Evolutionary conservation across 64 coral and sea anemone genomes (phyloP).

Genomic region (Montipora efflorescens): DNA sequence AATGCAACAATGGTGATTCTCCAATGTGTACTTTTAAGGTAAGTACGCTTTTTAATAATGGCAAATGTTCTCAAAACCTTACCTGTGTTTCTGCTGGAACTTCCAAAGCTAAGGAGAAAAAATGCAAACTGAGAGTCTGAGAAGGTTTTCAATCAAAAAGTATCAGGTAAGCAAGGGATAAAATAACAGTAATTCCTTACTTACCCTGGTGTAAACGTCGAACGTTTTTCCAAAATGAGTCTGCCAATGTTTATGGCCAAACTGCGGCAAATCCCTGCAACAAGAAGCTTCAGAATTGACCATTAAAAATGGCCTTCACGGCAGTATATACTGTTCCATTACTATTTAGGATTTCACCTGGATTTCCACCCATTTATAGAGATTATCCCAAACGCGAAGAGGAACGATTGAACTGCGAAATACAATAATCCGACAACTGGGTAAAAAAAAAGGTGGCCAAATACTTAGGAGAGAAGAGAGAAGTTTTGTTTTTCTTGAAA

Average conservation of each 20-base stretch:
- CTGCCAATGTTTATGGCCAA: constrained; percentile 97
- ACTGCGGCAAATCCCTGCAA: constrained; percentile 93
- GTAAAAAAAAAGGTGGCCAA: too few relatives aligned
- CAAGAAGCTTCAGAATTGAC: not conserved
- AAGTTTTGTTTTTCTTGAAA: too few relatives aligned
- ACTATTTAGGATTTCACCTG: too few relatives aligned
- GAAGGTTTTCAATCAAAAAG: not conserved
- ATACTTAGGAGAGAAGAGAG: too few relatives aligned
- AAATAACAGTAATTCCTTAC: not conserved
- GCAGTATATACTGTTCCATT: too few relatives aligned
- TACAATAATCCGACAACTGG: too few relatives aligned
- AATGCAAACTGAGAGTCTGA: not conserved
- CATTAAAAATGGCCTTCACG: too few relatives aligned
- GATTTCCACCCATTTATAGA: not conserved
- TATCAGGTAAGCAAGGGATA: not conserved
- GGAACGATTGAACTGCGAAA: too few relatives aligned
- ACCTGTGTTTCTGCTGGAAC: constrained; percentile 97
- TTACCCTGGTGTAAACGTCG: constrained; percentile 96
- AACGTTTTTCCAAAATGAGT: constrained; percentile 98
- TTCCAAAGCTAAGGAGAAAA: constrained; percentile 84
- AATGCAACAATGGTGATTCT: too few relatives aligned
- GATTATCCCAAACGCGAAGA: too few relatives aligned
- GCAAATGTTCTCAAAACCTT: not conserved
- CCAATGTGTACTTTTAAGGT: too few relatives aligned
- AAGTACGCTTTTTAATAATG: too few relatives aligned